Evolutionary conservation across 2,888 invertebrate species (phyloP), one percentile per base, ranked within the genome.

Genomic region (Megaustenia siamemsis): DNA sequence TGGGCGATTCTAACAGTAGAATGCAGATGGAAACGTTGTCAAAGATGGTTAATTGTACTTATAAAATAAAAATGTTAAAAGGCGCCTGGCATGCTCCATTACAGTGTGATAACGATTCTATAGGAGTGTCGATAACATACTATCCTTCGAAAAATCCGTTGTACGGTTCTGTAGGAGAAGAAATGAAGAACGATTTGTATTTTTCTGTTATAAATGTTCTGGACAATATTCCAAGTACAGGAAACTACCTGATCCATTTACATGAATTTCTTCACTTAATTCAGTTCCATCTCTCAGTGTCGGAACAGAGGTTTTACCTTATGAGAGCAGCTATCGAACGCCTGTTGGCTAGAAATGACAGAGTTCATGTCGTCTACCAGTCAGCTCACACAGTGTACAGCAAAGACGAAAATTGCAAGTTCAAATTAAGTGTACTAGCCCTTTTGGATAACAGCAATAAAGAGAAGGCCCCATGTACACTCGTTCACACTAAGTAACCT

Each of bases 201-300:
- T 43, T 28, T 10, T 81, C 84, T 71, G 32, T 35, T 24, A 32
- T 81, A 5, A n/a, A 32, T 2, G 45, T 75, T 28, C 66, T 81
- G 32, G 80, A 81, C 53, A 21, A 45, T 53, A 73, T 84, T 10
- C 81, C 81, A 24, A 24, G 45, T 8, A 18, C 28, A 0, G 84
- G 84, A 69, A 66, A 60, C 15, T 79, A 79, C n/a, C 40, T 84
- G 32, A 49, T 84, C 32, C 63, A 76, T 24, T 60, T 84, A 8
- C 84, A 84, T 38, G 35, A 78, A 12, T 84, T 84, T 32, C 84
- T 84, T 1, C 84, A 84, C 32, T 8, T 84, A 32, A 35, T 79
- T 12, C 71, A 71, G 4, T 84, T 35, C 32, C 84, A 84, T 53
- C n/a, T 79, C 32, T 53, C 79, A 38, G 10, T 84, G 15, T 12